phyloP scores from a whole-genome alignment of 1,140 invertebrate genomes.

The Micrasema minimum region DNA sequence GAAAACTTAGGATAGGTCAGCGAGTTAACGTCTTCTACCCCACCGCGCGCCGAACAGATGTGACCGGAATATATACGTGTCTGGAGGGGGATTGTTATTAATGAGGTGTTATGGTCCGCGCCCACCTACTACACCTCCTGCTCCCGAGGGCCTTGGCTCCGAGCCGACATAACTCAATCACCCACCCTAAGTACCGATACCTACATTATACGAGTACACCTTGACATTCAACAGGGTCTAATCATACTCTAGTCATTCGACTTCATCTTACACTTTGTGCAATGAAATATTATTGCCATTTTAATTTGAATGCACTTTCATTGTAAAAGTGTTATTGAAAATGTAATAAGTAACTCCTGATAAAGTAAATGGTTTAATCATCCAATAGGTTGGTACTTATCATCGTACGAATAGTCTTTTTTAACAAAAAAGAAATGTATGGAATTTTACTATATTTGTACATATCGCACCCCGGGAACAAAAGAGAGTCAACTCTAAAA shows the following conservation, averaged over 20 bases:
- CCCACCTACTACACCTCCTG: no score
- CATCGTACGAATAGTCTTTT: constrained; percentile 11
- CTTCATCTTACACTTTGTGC: no score
- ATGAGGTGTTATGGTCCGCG: constrained; percentile 31
- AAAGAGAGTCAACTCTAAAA: no score
- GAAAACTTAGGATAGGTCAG: constrained; percentile 53
- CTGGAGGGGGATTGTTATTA: constrained; percentile 40
- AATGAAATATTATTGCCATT: no score
- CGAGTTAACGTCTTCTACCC: constrained; percentile 53
- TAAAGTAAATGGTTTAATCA: no score
- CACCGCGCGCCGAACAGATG: constrained; percentile 51
- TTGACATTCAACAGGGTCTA: no score
- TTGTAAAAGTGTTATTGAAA: no score
- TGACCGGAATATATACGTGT: constrained; percentile 50
- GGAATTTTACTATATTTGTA: not conserved
- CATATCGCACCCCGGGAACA: no score
- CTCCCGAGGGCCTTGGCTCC: not conserved
- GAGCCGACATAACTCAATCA: not conserved
- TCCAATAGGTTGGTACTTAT: no score
- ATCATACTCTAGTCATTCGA: no score
- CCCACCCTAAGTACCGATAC: not conserved
- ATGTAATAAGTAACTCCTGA: no score
- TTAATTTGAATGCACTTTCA: no score
- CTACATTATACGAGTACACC: not conserved
- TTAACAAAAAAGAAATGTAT: not conserved